Evolutionary conservation across 2,888 invertebrate genomes (phyloP).

Genomic region (Calameuta filiformis): DNA sequence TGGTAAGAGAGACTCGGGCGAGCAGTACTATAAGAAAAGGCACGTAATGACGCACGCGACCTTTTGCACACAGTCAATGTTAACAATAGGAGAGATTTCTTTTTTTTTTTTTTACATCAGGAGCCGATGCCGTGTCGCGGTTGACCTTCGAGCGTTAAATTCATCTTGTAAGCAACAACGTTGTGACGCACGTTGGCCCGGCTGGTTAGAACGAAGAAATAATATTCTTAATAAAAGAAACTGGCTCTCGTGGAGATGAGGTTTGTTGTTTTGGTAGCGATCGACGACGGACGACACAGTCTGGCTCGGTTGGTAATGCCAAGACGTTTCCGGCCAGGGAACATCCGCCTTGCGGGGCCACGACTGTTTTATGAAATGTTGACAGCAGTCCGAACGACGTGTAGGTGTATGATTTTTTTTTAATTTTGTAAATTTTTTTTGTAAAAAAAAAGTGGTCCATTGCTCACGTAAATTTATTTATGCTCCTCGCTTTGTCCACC

Average conservation of each 20-base stretch:
- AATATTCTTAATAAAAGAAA: neutral
- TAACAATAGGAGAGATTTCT: neutral
- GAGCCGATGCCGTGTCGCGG: neutral
- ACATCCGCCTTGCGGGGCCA: neutral
- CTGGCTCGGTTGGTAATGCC: neutral
- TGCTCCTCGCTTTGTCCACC: neutral
- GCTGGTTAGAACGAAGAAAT: neutral
- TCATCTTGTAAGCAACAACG: neutral
- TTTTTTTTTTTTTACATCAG: neutral
- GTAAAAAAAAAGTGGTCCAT: neutral
- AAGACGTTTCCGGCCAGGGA: neutral
- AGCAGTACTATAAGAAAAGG: neutral
- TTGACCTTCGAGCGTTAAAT: neutral
- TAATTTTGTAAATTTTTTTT: neutral
- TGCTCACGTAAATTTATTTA: neutral
- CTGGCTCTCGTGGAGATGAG: neutral
- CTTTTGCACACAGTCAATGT: neutral
- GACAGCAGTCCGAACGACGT: neutral
- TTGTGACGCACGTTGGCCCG: neutral
- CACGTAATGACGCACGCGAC: neutral
- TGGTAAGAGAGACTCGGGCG: neutral
- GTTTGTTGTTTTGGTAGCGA: neutral
- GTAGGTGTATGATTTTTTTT: neutral
- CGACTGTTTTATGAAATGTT: neutral
- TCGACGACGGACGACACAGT: neutral